Conservation (phyloP, 2,113 vertebrate species). For the Junco hyemalis region DNA sequence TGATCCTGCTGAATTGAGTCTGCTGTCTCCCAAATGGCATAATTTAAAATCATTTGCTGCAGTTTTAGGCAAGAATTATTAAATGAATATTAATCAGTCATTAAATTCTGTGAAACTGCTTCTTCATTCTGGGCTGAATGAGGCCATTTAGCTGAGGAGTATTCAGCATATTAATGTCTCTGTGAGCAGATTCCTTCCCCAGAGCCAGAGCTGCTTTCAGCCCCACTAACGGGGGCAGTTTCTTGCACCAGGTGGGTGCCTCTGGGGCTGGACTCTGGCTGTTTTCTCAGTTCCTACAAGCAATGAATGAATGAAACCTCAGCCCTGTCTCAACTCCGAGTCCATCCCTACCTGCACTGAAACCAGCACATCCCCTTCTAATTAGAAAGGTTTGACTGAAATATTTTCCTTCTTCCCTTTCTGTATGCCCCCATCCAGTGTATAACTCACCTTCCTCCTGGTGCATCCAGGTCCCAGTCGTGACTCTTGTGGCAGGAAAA, state of each 20-base stretch:
- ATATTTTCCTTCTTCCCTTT: neutral
- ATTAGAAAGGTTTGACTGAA: neutral
- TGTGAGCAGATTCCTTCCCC: neutral
- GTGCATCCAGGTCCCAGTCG: neutral
- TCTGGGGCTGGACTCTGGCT: neutral
- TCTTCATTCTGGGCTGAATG: conserved; percentile 28
- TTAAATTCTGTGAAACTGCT: conserved; percentile 45
- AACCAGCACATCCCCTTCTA: neutral
- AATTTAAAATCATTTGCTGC: conserved; percentile 55
- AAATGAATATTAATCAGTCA: conserved; percentile 69
- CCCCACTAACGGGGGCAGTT: fast-evolving
- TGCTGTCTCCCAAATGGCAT: conserved; percentile 37
- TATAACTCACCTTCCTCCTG: neutral
- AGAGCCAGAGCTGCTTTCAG: fast-evolving
- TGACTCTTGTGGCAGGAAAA: neutral
- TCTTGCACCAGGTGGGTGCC: neutral
- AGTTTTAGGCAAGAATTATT: conserved; percentile 59
- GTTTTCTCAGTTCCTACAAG: neutral
- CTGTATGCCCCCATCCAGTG: fast-evolving
- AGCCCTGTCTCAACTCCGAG: neutral
- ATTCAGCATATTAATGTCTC: conserved; percentile 13
- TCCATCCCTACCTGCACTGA: neutral
- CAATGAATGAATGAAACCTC: neutral
- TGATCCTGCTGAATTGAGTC: conserved; percentile 16
- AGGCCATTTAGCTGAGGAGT: neutral